phyloP scores from a whole-genome alignment of 1,140 invertebrate genomes.

The Panagrolaimus sp. region DNA sequence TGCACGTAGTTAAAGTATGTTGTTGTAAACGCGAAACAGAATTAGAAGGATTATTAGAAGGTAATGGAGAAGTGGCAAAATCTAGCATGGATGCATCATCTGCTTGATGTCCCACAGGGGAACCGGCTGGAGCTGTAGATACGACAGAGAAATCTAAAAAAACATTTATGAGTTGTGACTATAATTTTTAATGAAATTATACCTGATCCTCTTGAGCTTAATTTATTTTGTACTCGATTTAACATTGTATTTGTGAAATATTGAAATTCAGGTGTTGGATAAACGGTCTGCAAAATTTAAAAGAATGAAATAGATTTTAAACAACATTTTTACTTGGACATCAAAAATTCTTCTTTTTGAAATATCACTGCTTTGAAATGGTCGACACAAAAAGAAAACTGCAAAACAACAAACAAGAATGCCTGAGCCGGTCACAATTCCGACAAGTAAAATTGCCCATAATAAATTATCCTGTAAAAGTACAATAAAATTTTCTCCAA shows the following conservation, averaged over 20 bases:
- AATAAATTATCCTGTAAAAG: slow-evolving; percentile 9
- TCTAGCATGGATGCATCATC: slow-evolving; percentile 3
- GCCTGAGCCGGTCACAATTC: background rate
- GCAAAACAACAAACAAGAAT: slow-evolving; percentile 5
- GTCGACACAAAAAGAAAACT: slow-evolving; percentile 12
- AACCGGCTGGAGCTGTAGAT: background rate
- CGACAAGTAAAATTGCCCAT: slow-evolving; percentile 20
- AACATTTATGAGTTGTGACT: background rate
- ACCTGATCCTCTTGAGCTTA: slow-evolving; percentile 15
- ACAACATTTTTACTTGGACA: background rate
- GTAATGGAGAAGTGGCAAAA: slow-evolving; percentile 10
- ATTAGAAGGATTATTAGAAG: background rate
- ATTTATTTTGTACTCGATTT: slow-evolving; percentile 20
- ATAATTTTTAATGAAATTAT: slow-evolving; percentile 7
- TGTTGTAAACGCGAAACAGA: background rate
- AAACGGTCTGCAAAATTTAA: slow-evolving; percentile 15
- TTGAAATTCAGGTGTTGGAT: slow-evolving; percentile 22
- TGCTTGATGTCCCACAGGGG: background rate
- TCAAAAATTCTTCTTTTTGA: slow-evolving; percentile 10
- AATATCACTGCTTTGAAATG: background rate
- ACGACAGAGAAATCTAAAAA: slow-evolving; percentile 11
- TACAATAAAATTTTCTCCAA: too few relatives aligned
- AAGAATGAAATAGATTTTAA: background rate
- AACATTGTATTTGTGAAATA: slow-evolving; percentile 20
- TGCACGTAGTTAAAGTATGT: background rate